Conservation (phyloP, 1,140 invertebrate genomes). For the Drosophila busckii region DNA sequence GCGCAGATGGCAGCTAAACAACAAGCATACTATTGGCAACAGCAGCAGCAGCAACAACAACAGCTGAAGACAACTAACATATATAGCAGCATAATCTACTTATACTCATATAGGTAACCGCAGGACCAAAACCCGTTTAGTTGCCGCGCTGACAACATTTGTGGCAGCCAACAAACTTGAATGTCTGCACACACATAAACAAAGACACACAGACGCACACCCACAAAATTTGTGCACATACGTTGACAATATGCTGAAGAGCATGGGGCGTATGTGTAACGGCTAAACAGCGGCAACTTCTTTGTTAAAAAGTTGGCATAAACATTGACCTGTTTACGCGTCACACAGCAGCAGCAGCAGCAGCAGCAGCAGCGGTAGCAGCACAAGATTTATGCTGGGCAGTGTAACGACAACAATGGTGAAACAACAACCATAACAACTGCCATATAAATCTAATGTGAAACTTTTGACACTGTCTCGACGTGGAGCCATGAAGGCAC, state of each 20-base stretch:
- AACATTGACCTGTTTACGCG: constrained; percentile 66
- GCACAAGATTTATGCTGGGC: constrained; percentile 48
- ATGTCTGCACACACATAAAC: constrained; percentile 1
- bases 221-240: constrained; percentile 10
- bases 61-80: constrained; percentile 9
- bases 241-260: constrained; percentile 4
- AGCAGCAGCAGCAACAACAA: constrained; percentile 29
- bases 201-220: background rate
- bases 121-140: constrained; percentile 59
- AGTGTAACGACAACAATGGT: constrained; percentile 5
- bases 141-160: constrained; percentile 66
- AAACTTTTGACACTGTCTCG: constrained; percentile 68
- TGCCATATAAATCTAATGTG: constrained; percentile 63
- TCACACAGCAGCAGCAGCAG: too few species aligned
- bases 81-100: constrained; percentile 22
- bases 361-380: too few species aligned
- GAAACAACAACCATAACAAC: constrained; percentile 30
- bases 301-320: constrained; percentile 37
- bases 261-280: constrained; percentile 22
- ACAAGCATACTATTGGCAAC: constrained; percentile 25
- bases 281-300: constrained; percentile 21
- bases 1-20: constrained; percentile 19
- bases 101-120: constrained; percentile 46
- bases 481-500: constrained; percentile 42
- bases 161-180: constrained; percentile 44